Evolutionary conservation across 1,140 invertebrate species (phyloP), one percentile per base, ranked within the genome.

Genomic region (Asbolus verrucosus): DNA sequence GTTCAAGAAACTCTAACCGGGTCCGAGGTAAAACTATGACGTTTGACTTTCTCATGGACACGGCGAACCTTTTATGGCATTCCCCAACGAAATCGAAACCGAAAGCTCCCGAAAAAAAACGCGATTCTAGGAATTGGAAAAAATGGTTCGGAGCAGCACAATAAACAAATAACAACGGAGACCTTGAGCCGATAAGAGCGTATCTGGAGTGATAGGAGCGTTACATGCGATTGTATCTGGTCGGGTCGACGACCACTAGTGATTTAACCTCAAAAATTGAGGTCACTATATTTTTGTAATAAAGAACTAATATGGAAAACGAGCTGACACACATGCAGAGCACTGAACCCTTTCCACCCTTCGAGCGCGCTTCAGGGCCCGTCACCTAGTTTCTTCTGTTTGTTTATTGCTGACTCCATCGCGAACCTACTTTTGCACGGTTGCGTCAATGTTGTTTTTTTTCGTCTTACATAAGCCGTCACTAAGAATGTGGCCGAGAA

Each of bases 251-350:
- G 75, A 76, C 67, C 76, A 46, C 24, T 15, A 67, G 41, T 67
- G 69, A 65, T 75, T 71, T 78, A 77, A 78, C 78, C 77, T 78
- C 76, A 78, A 79, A 78, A 78, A 79, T 79, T 79, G 78, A 79
- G 78, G 77, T 77, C 78, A 74, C 63, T 33, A 63, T 65, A 76
- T 75, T 75, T 75, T 73, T 72, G 54, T 71, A 70, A 70, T 70
- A 69, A 76, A 67, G 69, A 61, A 60, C 50, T n/a, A n/a, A n/a
- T n/a, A 77, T 73, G 67, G 71, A 71, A 73, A 76, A 54, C 69
- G 72, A 76, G 71, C 68, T 78, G 77, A 77, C 77, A 78, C 70
- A 78, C 73, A 77, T 78, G 72, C 65, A 70, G 77, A 62, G 36
- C 77, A 73, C 61, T 76, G 77, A 78, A 78, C 77, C 73, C 71